A percentile compares a stretch with the other conserved stretches of the same genome.
Evolutionary conservation across 2,113 vertebrate genomes (phyloP).

Genomic region (Andinoacara biseriatus): DNA sequence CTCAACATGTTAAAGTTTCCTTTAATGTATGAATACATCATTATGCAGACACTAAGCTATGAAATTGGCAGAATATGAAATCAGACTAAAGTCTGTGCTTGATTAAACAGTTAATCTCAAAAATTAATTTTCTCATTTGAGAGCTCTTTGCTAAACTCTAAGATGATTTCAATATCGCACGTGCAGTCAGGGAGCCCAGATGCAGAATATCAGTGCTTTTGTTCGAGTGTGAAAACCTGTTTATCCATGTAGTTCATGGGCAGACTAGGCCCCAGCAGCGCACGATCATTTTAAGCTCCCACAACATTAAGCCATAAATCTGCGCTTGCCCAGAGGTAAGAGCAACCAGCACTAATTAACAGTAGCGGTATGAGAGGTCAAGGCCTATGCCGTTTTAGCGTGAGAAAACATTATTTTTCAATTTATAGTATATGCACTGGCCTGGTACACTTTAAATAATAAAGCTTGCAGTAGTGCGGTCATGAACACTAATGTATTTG

Average conservation of each 20-base stretch:
- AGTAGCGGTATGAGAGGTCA: slow-evolving; percentile 77
- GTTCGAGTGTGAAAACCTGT: slow-evolving; percentile 38
- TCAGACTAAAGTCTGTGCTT: background rate
- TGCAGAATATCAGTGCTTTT: background rate
- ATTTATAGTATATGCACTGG: slow-evolving; percentile 61
- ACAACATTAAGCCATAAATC: slow-evolving; percentile 79
- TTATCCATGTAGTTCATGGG: slow-evolving; percentile 38
- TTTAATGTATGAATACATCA: slow-evolving; percentile 16
- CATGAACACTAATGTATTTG: slow-evolving; percentile 28
- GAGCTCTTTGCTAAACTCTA: background rate
- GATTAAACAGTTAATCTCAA: background rate
- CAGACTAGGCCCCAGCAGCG: slow-evolving; percentile 22
- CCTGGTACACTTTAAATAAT: slow-evolving; percentile 56
- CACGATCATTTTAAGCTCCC: slow-evolving; percentile 61
- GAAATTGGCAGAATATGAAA: background rate
- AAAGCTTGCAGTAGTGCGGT: slow-evolving; percentile 37
- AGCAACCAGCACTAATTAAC: slow-evolving; percentile 80
- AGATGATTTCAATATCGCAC: background rate
- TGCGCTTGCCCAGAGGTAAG: slow-evolving; percentile 74
- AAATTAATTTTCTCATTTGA: background rate
- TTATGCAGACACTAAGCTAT: background rate
- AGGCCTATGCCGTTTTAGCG: slow-evolving; percentile 75
- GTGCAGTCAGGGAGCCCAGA: background rate
- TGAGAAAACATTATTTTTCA: slow-evolving; percentile 81
- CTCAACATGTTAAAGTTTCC: slow-evolving; percentile 9